Evolutionary conservation across 2,113 vertebrate genomes (phyloP).

Genomic region (Megaceryle maxima): DNA sequence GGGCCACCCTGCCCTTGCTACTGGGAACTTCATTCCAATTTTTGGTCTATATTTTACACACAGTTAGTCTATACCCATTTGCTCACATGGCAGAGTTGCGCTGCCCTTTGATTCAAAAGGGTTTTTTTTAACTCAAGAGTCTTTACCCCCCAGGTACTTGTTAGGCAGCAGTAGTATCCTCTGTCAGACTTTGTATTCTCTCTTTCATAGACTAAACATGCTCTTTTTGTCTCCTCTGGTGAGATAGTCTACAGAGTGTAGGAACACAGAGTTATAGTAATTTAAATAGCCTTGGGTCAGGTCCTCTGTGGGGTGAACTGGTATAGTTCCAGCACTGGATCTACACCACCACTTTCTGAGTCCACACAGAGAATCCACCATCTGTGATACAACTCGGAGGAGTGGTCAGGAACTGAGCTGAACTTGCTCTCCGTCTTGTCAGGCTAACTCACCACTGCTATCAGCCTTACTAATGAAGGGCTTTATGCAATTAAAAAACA

Average conservation of each 20-base stretch:
- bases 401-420: not conserved
- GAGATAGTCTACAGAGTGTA: not conserved
- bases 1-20: not conserved
- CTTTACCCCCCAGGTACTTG: not conserved
- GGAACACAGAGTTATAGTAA: not conserved
- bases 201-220: not conserved
- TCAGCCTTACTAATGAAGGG: not conserved
- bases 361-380: fast-evolving
- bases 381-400: fast-evolving
- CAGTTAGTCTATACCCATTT: not conserved
- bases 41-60: not conserved
- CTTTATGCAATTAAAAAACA: not conserved
- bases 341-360: not conserved
- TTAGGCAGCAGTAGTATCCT: not conserved
- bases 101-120: not conserved
- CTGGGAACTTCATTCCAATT: not conserved
- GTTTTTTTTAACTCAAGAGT: not conserved
- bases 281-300: not conserved
- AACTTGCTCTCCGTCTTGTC: not conserved
- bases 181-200: not conserved
- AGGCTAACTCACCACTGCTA: not conserved
- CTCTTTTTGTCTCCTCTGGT: not conserved
- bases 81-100: not conserved
- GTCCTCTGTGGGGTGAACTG: not conserved
- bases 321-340: not conserved